Evolutionary conservation across 2,113 vertebrate genomes (phyloP).

Genomic region (Chaetura pelagica): DNA sequence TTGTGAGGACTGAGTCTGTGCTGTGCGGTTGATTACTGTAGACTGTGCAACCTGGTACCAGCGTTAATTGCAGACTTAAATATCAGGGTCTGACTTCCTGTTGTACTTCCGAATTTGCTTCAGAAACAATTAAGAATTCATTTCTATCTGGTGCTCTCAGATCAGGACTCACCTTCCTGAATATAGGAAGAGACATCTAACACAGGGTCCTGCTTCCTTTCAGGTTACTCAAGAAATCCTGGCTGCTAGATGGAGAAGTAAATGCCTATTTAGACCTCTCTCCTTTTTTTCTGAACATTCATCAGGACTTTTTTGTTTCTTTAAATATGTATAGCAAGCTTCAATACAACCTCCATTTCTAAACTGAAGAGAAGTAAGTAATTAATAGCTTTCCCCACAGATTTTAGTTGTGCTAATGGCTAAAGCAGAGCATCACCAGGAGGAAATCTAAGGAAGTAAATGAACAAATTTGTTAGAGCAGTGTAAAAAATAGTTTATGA

Average conservation of each 20-base stretch:
- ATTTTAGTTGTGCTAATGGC: not conserved
- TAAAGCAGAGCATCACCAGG: not conserved
- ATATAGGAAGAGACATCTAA: not conserved
- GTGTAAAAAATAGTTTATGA: not conserved
- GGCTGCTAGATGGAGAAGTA: not conserved
- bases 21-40: not conserved
- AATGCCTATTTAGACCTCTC: not conserved
- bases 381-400: not conserved
- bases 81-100: not conserved
- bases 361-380: not conserved
- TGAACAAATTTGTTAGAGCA: not conserved
- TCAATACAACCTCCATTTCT: not conserved
- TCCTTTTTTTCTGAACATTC: not conserved
- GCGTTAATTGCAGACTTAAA: not conserved
- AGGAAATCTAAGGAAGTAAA: not conserved
- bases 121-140: not conserved
- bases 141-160: not conserved
- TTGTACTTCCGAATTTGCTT: not conserved
- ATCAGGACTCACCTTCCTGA: not conserved
- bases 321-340: not conserved
- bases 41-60: not conserved
- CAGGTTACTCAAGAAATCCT: not conserved
- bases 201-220: not conserved
- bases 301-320: not conserved
- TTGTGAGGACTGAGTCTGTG: not conserved